phyloP scores from a whole-genome alignment of 1,140 invertebrate species.

The Phocides pigmalion region DNA sequence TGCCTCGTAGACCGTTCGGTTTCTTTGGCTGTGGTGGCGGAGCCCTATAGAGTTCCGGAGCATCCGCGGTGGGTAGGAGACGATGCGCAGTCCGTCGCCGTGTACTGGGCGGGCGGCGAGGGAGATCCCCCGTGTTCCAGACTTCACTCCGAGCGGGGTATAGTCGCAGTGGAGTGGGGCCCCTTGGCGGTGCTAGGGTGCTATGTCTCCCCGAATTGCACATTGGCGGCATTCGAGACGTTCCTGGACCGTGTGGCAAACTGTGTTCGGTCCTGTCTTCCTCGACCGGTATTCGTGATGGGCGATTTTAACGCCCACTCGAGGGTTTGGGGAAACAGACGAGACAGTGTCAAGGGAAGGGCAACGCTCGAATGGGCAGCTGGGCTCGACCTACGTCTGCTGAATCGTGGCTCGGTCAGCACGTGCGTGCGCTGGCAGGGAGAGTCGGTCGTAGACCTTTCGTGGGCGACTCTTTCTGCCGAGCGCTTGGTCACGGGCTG shows the following conservation, averaged over 20 bases:
- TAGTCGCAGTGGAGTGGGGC: slow-evolving; percentile 28
- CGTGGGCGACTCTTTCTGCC: slow-evolving; percentile 27
- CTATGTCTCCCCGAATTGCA: slow-evolving; percentile 27
- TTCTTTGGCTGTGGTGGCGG: slow-evolving; percentile 36
- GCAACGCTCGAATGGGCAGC: slow-evolving; percentile 37
- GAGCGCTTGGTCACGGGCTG: slow-evolving; percentile 33
- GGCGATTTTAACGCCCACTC: slow-evolving; percentile 30
- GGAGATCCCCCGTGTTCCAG: slow-evolving; percentile 29
- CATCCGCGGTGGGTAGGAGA: slow-evolving; percentile 39
- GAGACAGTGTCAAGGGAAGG: slow-evolving; percentile 25
- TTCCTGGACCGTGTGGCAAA: slow-evolving; percentile 17
- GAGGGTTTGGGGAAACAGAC: slow-evolving; percentile 23
- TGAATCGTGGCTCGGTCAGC: slow-evolving; percentile 40
- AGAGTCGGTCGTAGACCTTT: slow-evolving; percentile 51
- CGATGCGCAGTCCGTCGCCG: slow-evolving; percentile 16
- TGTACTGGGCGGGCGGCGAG: slow-evolving; percentile 30
- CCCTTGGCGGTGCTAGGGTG: slow-evolving; percentile 17
- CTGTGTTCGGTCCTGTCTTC: slow-evolving; percentile 13
- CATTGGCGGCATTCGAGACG: slow-evolving; percentile 5
- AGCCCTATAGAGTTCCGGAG: slow-evolving; percentile 34
- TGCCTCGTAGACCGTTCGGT: slow-evolving; percentile 35
- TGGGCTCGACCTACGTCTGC: slow-evolving; percentile 33
- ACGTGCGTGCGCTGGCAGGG: slow-evolving; percentile 49
- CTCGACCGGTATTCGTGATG: slow-evolving; percentile 34
- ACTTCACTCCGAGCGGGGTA: slow-evolving; percentile 1